phyloP scores from a whole-genome alignment of 1,140 invertebrate species.

The Bombus sibiricus region DNA sequence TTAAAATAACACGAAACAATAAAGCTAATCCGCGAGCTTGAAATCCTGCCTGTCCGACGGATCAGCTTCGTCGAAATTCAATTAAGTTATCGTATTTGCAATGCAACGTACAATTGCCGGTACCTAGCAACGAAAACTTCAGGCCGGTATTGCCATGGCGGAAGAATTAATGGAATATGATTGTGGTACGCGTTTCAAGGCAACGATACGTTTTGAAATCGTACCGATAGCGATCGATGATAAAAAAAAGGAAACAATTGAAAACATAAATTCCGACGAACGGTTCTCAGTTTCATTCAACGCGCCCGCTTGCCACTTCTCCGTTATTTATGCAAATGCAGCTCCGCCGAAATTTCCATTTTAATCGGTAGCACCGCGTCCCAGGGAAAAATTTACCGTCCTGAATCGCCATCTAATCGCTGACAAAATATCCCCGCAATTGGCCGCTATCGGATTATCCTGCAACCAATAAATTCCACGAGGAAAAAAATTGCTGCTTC shows the following conservation, averaged over 20 bases:
- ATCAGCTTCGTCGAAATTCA: constrained; percentile 6
- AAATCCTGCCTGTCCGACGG: no score
- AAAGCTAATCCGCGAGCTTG: not conserved
- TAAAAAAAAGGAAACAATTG: constrained; percentile 27
- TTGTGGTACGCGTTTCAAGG: not conserved
- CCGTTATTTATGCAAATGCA: constrained; percentile 54
- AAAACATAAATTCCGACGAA: constrained; percentile 42
- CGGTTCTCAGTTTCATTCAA: constrained; percentile 43
- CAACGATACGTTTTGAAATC: not conserved
- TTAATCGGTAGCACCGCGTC: constrained; percentile 36
- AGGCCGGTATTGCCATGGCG: not conserved
- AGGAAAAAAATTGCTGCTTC: constrained; percentile 4
- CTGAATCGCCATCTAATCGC: constrained; percentile 47
- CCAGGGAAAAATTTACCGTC: constrained; percentile 40
- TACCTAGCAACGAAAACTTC: not conserved
- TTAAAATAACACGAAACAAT: constrained; percentile 19
- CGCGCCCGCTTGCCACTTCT: constrained; percentile 31
- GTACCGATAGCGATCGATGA: not conserved
- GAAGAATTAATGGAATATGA: constrained; percentile 7
- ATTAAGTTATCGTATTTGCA: constrained; percentile 21
- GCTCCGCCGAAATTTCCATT: constrained; percentile 41
- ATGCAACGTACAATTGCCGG: constrained; percentile 7
- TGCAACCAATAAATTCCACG: constrained; percentile 37
- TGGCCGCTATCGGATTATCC: constrained; percentile 45
- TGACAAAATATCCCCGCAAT: constrained; percentile 53